Evolutionary conservation across 30 jellyfish, hydroid and myxozoan genomes (phyloP).

Genomic region (Phacellophora camtschatica): DNA sequence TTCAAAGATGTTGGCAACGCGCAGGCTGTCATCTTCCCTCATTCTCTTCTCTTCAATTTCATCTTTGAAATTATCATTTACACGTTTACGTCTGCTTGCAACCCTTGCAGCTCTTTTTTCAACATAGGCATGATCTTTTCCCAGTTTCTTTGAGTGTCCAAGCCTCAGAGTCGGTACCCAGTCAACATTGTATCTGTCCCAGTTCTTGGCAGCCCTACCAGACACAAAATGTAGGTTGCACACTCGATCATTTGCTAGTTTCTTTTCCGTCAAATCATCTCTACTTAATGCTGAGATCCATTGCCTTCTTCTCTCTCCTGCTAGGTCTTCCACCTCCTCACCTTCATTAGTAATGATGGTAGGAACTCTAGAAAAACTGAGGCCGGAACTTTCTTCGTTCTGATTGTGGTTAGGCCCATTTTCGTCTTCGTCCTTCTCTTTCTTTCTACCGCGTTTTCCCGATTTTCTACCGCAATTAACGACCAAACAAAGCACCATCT

Average conservation of each 20-base stretch:
- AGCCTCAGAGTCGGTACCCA: constrained; percentile 52
- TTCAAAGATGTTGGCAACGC: neutral
- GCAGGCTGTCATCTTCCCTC: constrained; percentile 15
- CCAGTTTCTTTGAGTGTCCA: constrained; percentile 33
- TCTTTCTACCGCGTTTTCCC: constrained; percentile 4
- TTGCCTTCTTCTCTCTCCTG: constrained; percentile 14
- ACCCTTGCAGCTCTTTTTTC: constrained; percentile 22
- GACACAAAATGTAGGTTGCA: constrained; percentile 34
- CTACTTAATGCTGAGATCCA: constrained; percentile 40
- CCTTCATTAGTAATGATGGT: constrained; percentile 4
- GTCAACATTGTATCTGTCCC: constrained; percentile 35
- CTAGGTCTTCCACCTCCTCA: neutral
- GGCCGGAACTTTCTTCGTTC: constrained; percentile 6
- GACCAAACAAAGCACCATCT: constrained; percentile 23
- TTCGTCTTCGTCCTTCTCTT: neutral
- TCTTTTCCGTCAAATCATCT: constrained; percentile 32
- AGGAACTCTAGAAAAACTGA: constrained; percentile 15
- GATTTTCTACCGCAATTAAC: constrained; percentile 13
- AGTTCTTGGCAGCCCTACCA: constrained; percentile 38
- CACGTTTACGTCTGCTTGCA: constrained; percentile 21
- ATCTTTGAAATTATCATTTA: neutral
- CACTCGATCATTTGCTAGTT: constrained; percentile 14
- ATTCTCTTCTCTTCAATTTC: constrained; percentile 5
- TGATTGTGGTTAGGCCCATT: constrained; percentile 1
- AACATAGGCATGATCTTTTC: constrained; percentile 11